phyloP scores from a whole-genome alignment of 2,888 invertebrate genomes.

The Syrista parreyssii region DNA sequence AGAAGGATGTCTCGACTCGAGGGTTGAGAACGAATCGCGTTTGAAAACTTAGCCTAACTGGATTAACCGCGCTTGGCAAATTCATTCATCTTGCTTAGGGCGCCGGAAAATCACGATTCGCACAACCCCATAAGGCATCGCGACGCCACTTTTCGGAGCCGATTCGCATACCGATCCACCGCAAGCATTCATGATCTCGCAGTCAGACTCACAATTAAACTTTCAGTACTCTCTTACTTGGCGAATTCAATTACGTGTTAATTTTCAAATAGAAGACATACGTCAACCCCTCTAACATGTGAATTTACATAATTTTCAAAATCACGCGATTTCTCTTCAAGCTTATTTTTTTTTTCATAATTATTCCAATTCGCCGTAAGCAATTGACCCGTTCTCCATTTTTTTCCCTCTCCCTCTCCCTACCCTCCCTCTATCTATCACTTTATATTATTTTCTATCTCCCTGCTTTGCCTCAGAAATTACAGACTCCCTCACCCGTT shows the following conservation, averaged over 20 bases:
- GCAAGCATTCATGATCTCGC: neutral
- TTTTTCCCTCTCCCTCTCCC: no score
- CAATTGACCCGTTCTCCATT: no score
- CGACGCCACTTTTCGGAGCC: neutral
- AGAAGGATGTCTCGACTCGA: neutral
- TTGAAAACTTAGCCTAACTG: conserved; percentile 24
- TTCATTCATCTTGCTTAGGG: conserved; percentile 17
- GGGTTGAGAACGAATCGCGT: conserved; percentile 12
- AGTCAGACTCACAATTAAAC: neutral
- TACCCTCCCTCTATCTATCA: no score
- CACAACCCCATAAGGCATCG: neutral
- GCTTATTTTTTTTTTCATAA: no score
- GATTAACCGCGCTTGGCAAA: conserved; percentile 20
- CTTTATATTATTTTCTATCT: no score
- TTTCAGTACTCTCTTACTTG: neutral
- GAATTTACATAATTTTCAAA: neutral
- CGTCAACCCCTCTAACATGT: neutral
- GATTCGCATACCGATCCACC: neutral
- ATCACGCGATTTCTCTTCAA: no score
- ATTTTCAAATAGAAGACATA: neutral
- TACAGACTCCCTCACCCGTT: no score
- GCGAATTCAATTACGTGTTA: neutral
- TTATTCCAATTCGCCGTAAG: no score
- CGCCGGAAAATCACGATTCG: neutral
- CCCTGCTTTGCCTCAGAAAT: no score